phyloP scores from a whole-genome alignment of 2,113 vertebrate species.

The Neomonachus schauinslandi region DNA sequence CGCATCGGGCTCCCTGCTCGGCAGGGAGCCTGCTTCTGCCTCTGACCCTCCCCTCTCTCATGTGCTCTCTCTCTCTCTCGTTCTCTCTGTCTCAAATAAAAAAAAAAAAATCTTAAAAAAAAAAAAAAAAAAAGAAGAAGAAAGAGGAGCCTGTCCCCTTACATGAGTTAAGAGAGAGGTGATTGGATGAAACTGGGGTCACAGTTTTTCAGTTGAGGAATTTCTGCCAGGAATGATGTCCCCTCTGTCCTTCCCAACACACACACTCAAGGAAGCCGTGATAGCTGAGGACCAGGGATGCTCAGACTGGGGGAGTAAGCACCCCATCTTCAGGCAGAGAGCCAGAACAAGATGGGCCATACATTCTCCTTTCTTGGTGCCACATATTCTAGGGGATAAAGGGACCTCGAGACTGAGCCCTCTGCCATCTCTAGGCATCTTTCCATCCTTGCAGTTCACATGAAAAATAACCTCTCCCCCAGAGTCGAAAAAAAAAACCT shows the following conservation, averaged over 20 bases:
- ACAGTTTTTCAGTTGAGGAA: background rate
- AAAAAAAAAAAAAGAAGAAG: too few relatives aligned
- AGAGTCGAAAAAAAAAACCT: background rate
- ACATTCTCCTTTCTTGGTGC: background rate
- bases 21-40: too few relatives aligned
- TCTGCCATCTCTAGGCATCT: background rate
- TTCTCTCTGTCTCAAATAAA: too few relatives aligned
- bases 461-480: background rate
- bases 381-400: background rate
- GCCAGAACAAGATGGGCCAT: background rate
- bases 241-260: too few relatives aligned
- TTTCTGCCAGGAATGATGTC: background rate
- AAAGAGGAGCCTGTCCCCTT: background rate
- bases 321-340: background rate
- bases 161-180: background rate
- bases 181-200: background rate
- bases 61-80: too few relatives aligned
- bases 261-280: background rate
- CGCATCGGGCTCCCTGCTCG: too few relatives aligned
- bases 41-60: too few relatives aligned
- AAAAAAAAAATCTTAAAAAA: too few relatives aligned
- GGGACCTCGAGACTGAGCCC: background rate
- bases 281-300: background rate
- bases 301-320: background rate
- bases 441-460: background rate